These are phyloP conservation scores for Panthera tigris DNA, from an alignment of 2,113 vertebrate genomes.

Conservation along the genomic window DNA sequence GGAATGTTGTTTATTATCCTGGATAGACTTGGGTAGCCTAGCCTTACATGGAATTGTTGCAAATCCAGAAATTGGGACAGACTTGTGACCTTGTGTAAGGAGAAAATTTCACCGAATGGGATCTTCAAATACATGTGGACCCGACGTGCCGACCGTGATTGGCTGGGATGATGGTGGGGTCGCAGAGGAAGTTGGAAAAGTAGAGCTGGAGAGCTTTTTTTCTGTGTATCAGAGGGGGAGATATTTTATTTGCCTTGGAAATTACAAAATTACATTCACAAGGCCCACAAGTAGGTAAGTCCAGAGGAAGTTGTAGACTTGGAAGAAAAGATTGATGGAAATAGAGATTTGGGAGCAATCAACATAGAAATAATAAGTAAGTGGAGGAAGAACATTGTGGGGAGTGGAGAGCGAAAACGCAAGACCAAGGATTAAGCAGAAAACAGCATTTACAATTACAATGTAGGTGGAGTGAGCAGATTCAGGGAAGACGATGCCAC, in stretches of 20 bases:
- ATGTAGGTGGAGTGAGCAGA: not conserved
- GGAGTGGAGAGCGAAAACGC: not conserved
- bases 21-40: not conserved
- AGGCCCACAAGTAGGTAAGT: not conserved
- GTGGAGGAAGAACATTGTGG: not conserved
- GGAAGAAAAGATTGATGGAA: not conserved
- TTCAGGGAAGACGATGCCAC: not conserved
- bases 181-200: not conserved
- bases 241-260: not conserved
- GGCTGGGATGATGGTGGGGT: not conserved
- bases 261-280: not conserved
- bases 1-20: not conserved
- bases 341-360: not conserved
- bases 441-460: accelerated
- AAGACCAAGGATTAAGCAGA: not conserved
- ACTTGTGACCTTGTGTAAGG: not conserved
- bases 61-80: not conserved
- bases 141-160: not conserved
- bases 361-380: not conserved
- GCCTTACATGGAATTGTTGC: not conserved
- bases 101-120: not conserved
- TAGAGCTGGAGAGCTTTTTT: not conserved
- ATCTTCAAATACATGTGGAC: not conserved
- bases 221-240: not conserved
- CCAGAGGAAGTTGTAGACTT: not conserved